Evolutionary conservation across 1,140 invertebrate genomes (phyloP).

Genomic region (Oscheius sp.): DNA sequence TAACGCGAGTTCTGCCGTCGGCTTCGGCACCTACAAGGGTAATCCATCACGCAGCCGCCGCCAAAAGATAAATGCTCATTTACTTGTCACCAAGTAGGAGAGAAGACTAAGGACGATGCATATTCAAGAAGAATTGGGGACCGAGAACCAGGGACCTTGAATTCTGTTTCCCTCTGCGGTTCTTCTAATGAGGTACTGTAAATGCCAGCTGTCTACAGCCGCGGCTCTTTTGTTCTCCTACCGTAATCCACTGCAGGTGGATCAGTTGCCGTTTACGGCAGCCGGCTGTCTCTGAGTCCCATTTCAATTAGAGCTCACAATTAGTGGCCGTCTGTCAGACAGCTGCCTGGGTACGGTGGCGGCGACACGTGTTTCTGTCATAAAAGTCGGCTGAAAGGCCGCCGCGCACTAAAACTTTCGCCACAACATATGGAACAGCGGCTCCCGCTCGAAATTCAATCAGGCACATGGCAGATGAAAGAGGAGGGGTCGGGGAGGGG

Average conservation of each 20-base stretch:
- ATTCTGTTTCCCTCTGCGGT: neutral
- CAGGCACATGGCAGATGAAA: too few relatives aligned
- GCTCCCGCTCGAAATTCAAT: neutral
- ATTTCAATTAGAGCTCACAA: neutral
- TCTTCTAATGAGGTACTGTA: neutral
- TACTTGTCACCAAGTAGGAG: too few relatives aligned
- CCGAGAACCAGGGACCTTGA: neutral
- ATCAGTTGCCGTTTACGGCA: too few relatives aligned
- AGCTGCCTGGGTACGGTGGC: neutral
- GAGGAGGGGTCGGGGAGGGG: too few relatives aligned
- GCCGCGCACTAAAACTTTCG: constrained; percentile 10
- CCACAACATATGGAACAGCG: constrained; percentile 6
- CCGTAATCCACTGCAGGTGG: neutral
- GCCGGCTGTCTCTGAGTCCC: too few relatives aligned
- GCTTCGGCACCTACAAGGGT: too few relatives aligned
- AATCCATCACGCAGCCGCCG: too few relatives aligned
- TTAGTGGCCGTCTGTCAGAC: neutral
- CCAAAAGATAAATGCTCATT: too few relatives aligned
- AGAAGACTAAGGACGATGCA: too few relatives aligned
- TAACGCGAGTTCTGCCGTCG: too few relatives aligned
- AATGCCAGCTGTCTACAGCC: neutral
- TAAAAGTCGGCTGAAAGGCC: constrained; percentile 9
- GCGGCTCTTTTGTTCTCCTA: neutral
- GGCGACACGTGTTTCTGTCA: constrained; percentile 6
- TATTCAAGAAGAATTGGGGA: neutral